phyloP scores from a whole-genome alignment of 2,797 vertebrate genomes.

The Falco peregrinus region DNA sequence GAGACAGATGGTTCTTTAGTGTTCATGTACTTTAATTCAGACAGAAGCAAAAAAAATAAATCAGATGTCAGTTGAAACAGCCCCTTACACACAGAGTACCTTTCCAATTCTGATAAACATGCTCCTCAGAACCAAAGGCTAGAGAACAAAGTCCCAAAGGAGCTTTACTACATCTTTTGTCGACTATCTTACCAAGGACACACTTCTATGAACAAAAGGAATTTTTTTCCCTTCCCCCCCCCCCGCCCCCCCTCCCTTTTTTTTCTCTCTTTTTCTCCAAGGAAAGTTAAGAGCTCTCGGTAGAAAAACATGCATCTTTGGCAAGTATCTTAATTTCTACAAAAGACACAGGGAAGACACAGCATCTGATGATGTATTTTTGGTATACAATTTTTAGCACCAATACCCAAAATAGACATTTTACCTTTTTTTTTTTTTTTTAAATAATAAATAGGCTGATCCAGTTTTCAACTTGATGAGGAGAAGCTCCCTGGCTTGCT shows the following conservation, averaged over 20 bases:
- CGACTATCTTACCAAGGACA: not conserved
- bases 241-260: not conserved
- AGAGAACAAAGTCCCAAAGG: not conserved
- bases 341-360: not conserved
- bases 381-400: not conserved
- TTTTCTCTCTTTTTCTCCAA: not conserved
- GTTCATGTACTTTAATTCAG: conserved; percentile 3
- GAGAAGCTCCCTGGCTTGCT: not conserved
- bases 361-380: not conserved
- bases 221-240: not conserved
- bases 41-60: conserved; percentile 11
- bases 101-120: not conserved
- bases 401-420: not conserved
- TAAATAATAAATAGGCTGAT: not conserved
- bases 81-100: not conserved
- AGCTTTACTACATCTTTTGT: not conserved
- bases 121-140: not conserved
- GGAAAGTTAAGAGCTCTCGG: not conserved
- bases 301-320: not conserved
- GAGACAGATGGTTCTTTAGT: conserved; percentile 28
- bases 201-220: not conserved
- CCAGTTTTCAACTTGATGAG: not conserved
- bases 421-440: not conserved
- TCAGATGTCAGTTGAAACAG: conserved; percentile 1
- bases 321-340: not conserved